These are phyloP conservation scores for Sinosuthora webbiana DNA, from an alignment of 2,113 vertebrate species.

Conservation along the genomic window DNA sequence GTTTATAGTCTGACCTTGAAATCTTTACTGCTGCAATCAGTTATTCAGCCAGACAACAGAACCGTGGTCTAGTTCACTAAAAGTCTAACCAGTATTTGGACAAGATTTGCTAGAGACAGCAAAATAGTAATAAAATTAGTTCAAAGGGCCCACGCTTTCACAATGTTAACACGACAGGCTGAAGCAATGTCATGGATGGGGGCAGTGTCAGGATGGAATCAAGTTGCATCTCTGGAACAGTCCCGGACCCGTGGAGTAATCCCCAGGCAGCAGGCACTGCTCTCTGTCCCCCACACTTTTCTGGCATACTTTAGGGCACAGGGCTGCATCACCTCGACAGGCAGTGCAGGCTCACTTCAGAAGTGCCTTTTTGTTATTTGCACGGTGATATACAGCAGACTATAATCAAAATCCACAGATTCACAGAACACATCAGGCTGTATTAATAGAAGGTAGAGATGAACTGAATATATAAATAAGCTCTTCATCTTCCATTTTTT, in stretches of 20 bases:
- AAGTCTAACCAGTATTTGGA: neutral
- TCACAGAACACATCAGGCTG: neutral
- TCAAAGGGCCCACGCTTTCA: neutral
- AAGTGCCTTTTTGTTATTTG: neutral
- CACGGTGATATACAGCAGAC: neutral
- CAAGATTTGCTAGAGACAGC: neutral
- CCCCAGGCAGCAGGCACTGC: neutral
- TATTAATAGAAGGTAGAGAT: neutral
- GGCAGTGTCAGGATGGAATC: neutral
- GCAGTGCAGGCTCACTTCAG: neutral
- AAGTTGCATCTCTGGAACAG: neutral
- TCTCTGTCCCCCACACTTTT: neutral
- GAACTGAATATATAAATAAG: neutral
- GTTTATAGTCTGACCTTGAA: neutral
- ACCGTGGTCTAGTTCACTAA: neutral
- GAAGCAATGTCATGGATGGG: neutral
- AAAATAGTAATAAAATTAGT: neutral
- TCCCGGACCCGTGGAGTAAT: accelerated
- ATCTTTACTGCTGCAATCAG: neutral
- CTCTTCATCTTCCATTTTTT: neutral
- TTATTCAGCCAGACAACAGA: neutral
- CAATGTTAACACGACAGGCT: neutral
- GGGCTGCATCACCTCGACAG: neutral
- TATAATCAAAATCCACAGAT: neutral
- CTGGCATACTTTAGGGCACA: neutral